Percentiles rank a stretch among this genome's conserved stretches.
phyloP scores from a whole-genome alignment of 92 coral and sea anemone genomes.

The Palythoa heliodiscus region DNA sequence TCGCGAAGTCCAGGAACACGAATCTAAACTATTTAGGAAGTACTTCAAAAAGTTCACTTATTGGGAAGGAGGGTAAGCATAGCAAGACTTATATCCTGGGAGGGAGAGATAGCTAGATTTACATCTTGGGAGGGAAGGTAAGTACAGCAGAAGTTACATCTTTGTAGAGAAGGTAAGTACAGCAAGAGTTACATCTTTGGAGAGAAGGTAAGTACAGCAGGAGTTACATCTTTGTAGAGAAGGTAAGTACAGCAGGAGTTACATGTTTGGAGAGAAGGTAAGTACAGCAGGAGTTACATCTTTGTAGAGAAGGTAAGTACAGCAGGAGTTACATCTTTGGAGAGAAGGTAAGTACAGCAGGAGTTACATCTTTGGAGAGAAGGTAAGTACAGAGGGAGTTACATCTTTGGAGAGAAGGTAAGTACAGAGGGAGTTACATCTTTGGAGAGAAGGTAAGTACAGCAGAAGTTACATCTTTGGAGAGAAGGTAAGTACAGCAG shows the following conservation, averaged over 20 bases:
- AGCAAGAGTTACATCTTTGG: neutral
- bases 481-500: no score
- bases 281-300: neutral
- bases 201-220: neutral
- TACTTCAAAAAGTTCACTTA: conserved; percentile 63
- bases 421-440: no score
- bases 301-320: neutral
- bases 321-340: neutral
- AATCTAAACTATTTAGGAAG: conserved; percentile 65
- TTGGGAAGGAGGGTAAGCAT: conserved; percentile 90
- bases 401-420: no score
- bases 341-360: neutral
- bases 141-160: conserved; percentile 4
- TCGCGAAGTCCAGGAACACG: conserved; percentile 84
- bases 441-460: conserved; percentile 77
- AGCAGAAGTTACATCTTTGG: neutral
- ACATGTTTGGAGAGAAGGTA: neutral
- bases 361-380: conserved; percentile 42
- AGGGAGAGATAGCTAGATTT: neutral
- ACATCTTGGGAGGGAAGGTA: conserved; percentile 71
- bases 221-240: neutral
- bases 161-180: neutral
- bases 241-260: neutral
- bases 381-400: conserved; percentile 62
- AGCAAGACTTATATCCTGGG: neutral